Conservation (phyloP, 2,888 invertebrate genomes). For the Allolobophora icterica region DNA sequence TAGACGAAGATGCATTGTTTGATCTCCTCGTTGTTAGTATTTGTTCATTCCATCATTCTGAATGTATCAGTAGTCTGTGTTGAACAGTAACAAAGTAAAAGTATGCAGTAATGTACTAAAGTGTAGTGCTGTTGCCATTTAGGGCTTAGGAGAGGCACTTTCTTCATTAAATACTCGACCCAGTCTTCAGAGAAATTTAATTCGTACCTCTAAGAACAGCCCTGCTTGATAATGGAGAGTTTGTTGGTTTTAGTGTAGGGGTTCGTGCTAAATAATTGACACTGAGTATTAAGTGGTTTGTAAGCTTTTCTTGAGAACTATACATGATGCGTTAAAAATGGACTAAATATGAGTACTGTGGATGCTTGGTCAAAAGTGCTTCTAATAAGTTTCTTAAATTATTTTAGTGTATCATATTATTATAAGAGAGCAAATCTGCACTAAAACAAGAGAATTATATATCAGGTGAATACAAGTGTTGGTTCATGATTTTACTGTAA, state of each 20-base stretch:
- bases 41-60: background rate
- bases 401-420: background rate
- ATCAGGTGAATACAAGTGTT: background rate
- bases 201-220: background rate
- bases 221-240: background rate
- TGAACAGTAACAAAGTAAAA: background rate
- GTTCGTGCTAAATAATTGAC: background rate
- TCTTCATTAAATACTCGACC: background rate
- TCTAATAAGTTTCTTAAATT: background rate
- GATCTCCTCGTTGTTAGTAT: constrained; percentile 9
- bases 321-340: background rate
- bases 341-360: background rate
- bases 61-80: background rate
- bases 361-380: background rate
- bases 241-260: background rate
- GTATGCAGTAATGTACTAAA: background rate
- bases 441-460: background rate
- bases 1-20: constrained; percentile 25
- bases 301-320: background rate
- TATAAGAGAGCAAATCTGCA: background rate
- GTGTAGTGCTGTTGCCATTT: background rate
- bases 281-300: background rate
- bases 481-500: background rate
- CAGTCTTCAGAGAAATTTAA: background rate
- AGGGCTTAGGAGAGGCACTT: background rate